Evolutionary conservation across 2,888 invertebrate species (phyloP), one percentile per base, ranked within the genome.

Genomic region (Cephus nigrinus): DNA sequence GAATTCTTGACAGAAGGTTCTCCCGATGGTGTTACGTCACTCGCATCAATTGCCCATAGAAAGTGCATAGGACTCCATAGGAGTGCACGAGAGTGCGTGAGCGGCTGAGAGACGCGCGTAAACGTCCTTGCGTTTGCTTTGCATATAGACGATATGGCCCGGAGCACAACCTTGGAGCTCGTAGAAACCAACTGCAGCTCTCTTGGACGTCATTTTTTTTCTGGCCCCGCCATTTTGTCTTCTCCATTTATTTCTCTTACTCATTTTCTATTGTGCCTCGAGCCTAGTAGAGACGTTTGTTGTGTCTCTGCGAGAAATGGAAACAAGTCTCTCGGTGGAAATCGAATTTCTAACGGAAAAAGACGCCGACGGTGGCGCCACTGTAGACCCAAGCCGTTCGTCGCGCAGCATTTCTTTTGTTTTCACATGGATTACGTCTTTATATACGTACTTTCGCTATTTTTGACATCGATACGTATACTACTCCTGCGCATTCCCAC

Each of bases 71-170:
- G 55, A 55, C 23, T 55, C 15, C 23, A 40, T 40, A 40, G 15
- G 40, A 40, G 40, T 40, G 35, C 75, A 55, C 23, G 75, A 30
- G 75, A 30, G 75, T 68, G 55, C 40, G 75, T 68, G 31, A 36
- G 75, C 31, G 75, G 78, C 77, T 78, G 80, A 80, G 85, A 86
- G 82, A 86, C 82, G 82, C 82, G 83, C 86, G 86, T 84, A 84
- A 83, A 80, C 85, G 87, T 86, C 87, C 87, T 87, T 87, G 87
- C 87, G 81, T 86, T 86, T 84, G 85, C 83, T 87, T 87, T 87
- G 87, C 87, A 87, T 86, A 86, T 85, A 87, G 82, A 85, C 86
- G 86, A 85, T 80, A 81, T 81, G 82, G 86, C 86, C 81, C 84
- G 85, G 82, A 84, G 84, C 82, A 84, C 84, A 87, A 83, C 88